phyloP scores from a whole-genome alignment of 2,797 vertebrate genomes.

The Thripadectes ignobilis region DNA sequence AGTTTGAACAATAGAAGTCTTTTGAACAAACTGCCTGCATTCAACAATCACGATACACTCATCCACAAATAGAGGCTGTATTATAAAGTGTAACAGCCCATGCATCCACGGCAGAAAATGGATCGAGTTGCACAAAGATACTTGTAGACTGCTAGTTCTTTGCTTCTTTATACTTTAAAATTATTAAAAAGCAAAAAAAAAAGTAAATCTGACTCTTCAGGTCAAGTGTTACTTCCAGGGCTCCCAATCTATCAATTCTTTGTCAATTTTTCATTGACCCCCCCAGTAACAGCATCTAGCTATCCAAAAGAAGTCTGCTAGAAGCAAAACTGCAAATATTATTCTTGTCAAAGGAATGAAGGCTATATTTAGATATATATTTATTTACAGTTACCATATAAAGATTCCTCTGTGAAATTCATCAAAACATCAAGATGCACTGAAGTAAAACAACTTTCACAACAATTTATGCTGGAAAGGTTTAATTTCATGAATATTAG shows the following conservation, averaged over 20 bases:
- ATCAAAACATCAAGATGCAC: background rate
- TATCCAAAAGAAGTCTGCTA: background rate
- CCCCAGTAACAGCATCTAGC: background rate
- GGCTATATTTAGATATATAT: background rate
- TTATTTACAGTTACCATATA: background rate
- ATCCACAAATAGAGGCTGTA: background rate
- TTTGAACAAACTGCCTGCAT: constrained; percentile 23
- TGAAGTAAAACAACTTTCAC: background rate
- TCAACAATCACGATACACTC: background rate
- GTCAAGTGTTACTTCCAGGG: background rate
- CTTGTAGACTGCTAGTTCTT: background rate
- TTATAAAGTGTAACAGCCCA: background rate
- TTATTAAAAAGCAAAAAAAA: background rate
- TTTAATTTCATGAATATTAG: background rate
- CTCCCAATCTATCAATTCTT: background rate
- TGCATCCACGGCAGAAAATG: background rate
- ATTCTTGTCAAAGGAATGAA: background rate
- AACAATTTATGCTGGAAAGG: background rate
- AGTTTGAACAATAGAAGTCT: constrained; percentile 30
- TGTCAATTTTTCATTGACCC: background rate
- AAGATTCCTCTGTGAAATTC: background rate
- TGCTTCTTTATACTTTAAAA: background rate
- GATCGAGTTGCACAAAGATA: background rate
- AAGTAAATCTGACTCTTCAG: background rate
- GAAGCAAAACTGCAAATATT: background rate